Evolutionary conservation across 1,140 invertebrate genomes (phyloP).

Genomic region (Anagrus nilaparvatae): DNA sequence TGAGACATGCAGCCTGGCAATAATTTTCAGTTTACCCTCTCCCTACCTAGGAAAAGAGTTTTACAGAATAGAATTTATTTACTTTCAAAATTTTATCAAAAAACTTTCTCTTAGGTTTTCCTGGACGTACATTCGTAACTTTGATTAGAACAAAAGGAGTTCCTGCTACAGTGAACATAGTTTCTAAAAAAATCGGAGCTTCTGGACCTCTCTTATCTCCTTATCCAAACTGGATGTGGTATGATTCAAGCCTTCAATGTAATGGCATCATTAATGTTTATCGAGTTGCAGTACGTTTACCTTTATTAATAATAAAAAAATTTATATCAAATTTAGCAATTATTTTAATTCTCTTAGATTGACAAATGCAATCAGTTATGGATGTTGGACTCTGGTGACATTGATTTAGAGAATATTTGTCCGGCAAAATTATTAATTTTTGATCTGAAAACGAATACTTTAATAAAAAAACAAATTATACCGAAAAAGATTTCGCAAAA

Average conservation of each 20-base stretch:
- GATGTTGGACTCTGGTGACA: constrained; percentile 42
- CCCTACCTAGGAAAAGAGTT: no score
- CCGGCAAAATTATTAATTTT: constrained; percentile 40
- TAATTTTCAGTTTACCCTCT: no score
- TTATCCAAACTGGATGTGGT: constrained; percentile 25
- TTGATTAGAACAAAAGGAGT: constrained; percentile 34
- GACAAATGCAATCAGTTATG: constrained; percentile 42
- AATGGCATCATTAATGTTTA: constrained; percentile 20
- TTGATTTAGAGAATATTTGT: constrained; percentile 32
- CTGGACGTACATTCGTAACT: constrained; percentile 23
- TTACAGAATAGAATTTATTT: no score
- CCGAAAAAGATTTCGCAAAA: constrained; percentile 18
- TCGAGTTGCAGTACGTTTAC: constrained; percentile 20
- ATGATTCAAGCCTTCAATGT: constrained; percentile 14
- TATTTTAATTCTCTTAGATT: constrained; percentile 32
- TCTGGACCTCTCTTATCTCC: constrained; percentile 21
- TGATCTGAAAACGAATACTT: constrained; percentile 34
- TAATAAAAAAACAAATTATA: constrained; percentile 35
- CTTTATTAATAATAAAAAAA: background rate
- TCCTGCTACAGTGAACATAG: constrained; percentile 21
- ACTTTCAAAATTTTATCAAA: background rate
- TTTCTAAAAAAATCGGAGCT: constrained; percentile 10
- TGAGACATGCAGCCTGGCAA: no score
- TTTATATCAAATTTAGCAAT: no score
- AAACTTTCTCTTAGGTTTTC: background rate